Conservation (phyloP, 2,888 invertebrate genomes). For the Ichneumoninae sp. region DNA sequence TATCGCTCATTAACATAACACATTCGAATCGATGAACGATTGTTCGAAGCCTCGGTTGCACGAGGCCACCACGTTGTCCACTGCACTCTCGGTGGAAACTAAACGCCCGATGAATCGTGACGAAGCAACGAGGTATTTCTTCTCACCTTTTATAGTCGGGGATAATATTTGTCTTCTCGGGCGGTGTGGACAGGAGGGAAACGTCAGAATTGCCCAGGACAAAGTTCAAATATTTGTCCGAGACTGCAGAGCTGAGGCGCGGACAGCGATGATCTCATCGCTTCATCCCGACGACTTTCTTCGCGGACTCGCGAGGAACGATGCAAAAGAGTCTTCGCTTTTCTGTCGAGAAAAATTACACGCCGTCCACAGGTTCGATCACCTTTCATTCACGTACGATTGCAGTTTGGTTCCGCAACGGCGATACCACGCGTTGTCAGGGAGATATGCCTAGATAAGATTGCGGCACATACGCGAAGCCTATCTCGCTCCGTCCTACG, state of each 20-base stretch:
- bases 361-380: conserved; percentile 11
- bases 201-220: conserved; percentile 58
- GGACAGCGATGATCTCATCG: conserved; percentile 23
- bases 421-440: conserved; percentile 54
- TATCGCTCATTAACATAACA: conserved; percentile 25
- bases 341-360: background rate
- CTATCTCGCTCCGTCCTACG: conserved; percentile 23
- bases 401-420: conserved; percentile 12
- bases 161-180: conserved; percentile 6
- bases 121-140: conserved; percentile 21
- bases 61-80: background rate
- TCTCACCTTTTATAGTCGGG: conserved; percentile 32
- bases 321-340: conserved; percentile 10
- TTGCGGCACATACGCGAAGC: conserved; percentile 63
- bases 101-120: background rate
- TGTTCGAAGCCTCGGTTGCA: background rate
- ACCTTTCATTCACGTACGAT: conserved; percentile 46
- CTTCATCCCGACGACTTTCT: background rate
- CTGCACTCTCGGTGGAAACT: conserved; percentile 10
- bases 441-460: conserved; percentile 80
- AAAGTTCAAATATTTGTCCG: conserved; percentile 70
- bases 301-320: background rate
- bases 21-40: conserved; percentile 11
- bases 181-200: conserved; percentile 36
- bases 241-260: conserved; percentile 20